phyloP scores from a whole-genome alignment of 2,797 vertebrate species.

The Neostethus bicornis region DNA sequence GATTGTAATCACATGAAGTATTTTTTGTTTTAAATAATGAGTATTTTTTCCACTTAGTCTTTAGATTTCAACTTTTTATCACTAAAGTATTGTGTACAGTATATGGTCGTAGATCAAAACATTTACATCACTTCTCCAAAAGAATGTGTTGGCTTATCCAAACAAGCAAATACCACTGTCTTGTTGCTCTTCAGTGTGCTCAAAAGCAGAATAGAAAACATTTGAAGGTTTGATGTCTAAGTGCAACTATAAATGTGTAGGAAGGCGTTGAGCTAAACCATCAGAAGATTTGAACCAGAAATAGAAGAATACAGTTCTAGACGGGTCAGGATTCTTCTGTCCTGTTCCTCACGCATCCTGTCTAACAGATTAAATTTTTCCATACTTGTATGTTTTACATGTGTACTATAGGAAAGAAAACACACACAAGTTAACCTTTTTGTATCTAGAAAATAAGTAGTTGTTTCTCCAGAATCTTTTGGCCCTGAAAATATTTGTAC shows the following conservation, averaged over 20 bases:
- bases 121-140: too few species aligned
- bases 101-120: too few species aligned
- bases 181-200: constrained; percentile 16
- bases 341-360: constrained; percentile 18
- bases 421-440: constrained; percentile 3
- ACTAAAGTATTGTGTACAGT: too few species aligned
- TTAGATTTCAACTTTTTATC: too few species aligned
- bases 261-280: constrained; percentile 48
- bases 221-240: constrained; percentile 27
- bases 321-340: constrained; percentile 21
- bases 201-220: constrained; percentile 32
- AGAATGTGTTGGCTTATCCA: too few species aligned
- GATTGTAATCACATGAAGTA: too few species aligned
- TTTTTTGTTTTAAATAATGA: too few species aligned
- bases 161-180: constrained; percentile 10
- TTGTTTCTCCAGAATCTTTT: too few species aligned
- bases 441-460: background rate
- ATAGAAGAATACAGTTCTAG: constrained; percentile 47
- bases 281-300: constrained; percentile 47
- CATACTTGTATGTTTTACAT: background rate
- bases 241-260: constrained; percentile 32
- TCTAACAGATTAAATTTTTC: constrained; percentile 3
- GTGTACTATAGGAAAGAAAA: background rate
- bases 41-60: too few species aligned
- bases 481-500: too few species aligned